Evolutionary conservation across 2,888 invertebrate species (phyloP).

Genomic region (Phrixothrix hirtus): DNA sequence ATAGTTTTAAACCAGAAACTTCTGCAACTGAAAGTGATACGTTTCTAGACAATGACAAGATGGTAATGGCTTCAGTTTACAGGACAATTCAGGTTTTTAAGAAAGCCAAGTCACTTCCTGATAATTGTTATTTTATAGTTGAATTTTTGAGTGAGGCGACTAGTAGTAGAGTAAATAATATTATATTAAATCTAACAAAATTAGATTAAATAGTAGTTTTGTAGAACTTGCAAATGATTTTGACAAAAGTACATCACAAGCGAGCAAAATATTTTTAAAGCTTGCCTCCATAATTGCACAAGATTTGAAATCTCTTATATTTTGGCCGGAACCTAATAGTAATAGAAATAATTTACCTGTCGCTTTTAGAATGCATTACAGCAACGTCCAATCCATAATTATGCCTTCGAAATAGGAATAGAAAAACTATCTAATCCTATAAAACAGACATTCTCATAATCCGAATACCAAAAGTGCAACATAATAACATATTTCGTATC

Average conservation of each 20-base stretch:
- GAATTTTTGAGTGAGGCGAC: not conserved
- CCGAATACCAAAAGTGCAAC: constrained; percentile 42
- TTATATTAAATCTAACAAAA: not conserved
- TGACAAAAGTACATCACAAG: not conserved
- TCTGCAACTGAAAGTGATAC: too few species aligned
- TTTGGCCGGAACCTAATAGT: not conserved
- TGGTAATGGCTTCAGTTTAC: too few species aligned
- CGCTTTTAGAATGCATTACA: constrained; percentile 34
- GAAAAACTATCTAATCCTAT: constrained; percentile 46
- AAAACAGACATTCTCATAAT: constrained; percentile 47
- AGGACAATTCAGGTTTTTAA: not conserved
- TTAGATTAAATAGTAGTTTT: not conserved
- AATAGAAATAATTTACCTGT: constrained; percentile 29
- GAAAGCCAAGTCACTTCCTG: not conserved
- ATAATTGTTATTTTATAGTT: not conserved
- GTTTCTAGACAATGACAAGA: too few species aligned
- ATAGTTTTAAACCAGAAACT: too few species aligned
- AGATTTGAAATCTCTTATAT: not conserved
- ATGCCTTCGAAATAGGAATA: constrained; percentile 50
- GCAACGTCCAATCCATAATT: constrained; percentile 43
- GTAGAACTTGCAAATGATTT: not conserved
- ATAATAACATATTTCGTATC: constrained; percentile 39
- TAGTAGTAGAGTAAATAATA: not conserved
- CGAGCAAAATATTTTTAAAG: not conserved
- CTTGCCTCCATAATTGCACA: not conserved